Conservation (phyloP, 2,888 invertebrate genomes). For the Archips crataeganus region DNA sequence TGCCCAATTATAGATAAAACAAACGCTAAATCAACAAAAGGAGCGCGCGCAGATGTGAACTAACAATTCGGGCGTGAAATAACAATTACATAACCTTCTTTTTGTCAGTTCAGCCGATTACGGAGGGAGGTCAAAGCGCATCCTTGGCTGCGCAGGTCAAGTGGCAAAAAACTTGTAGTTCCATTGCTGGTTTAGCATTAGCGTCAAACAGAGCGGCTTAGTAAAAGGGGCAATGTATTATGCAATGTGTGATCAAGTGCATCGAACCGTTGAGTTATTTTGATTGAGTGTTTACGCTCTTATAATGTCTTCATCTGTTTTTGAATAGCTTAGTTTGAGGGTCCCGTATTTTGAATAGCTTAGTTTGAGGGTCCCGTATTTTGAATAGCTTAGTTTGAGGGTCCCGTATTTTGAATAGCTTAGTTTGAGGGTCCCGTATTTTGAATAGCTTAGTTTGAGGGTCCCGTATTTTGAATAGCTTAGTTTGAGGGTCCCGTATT, state of each 20-base stretch:
- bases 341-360: too few relatives aligned
- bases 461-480: too few relatives aligned
- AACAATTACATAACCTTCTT: slow-evolving; percentile 28
- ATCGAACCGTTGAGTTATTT: slow-evolving; percentile 19
- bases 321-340: background rate
- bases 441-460: too few relatives aligned
- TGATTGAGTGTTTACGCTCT: slow-evolving; percentile 9
- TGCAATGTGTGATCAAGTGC: slow-evolving; percentile 2
- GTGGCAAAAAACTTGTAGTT: slow-evolving; percentile 3
- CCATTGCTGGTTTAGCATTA: slow-evolving; percentile 5
- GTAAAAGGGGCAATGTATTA: slow-evolving; percentile 9
- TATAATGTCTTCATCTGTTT: slow-evolving; percentile 4
- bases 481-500: too few relatives aligned
- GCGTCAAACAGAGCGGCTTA: background rate
- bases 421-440: too few relatives aligned
- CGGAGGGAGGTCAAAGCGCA: slow-evolving; percentile 42
- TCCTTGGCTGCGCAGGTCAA: slow-evolving; percentile 40
- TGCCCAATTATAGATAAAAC: too few relatives aligned
- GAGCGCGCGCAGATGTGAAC: slow-evolving; percentile 10
- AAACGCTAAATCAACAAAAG: background rate
- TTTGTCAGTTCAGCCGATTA: slow-evolving; percentile 17
- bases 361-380: too few relatives aligned
- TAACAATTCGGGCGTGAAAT: slow-evolving; percentile 28
- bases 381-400: too few relatives aligned
- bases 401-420: too few relatives aligned